Base-by-base conservation (phyloP, 2,888 invertebrate species). In the Apamea epomidion region DNA sequence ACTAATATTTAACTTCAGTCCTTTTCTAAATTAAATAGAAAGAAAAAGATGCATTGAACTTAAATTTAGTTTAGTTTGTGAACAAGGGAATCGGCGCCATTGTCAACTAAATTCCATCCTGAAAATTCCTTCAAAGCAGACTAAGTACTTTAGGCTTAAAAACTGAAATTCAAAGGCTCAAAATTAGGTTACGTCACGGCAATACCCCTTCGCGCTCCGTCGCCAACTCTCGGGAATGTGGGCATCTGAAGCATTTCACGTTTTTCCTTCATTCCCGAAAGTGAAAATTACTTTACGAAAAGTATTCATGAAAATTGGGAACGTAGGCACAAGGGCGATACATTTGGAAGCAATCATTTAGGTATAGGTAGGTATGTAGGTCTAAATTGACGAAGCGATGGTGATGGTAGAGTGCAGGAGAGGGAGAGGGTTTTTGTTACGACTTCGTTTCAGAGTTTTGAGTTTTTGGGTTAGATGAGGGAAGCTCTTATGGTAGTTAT, bases 271-370 rank as follows among this genome's bases (percentile, higher is more conserved):
- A 58, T 76, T 74, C 65, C 29, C 18, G 29, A 70, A 81, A 78
- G 74, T 74, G 68, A 65, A 82, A 82, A 72, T 82, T 78, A 85
- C 74, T 82, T 72, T 72, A 64, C 37, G 42, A 1, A n/a, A 67
- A 72, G 74, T 76, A 58, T 84, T 74, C 70, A 81, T 81, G 80
- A n/a, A 84, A 58, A 76, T 76, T 76, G 65, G 37, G n/a, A 48
- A 64, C 29, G 71, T 80, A 60, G 67, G 81, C 51, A 37, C 58
- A 60, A 51, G 29, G 8, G 48, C 65, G 74, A 82, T 72, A 85
- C 78, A 64, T 84, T 81, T 83, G 32, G 16, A 60, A 48, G 21
- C 42, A 85, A 78, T 77, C 54, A 60, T 68, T 67, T 70, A 67
- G 42, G 29, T 48, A 37, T 45, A 42, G 37, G 1, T 62, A 25